phyloP scores from a whole-genome alignment of 1,140 invertebrate genomes.

The Belonocnema kinseyi region DNA sequence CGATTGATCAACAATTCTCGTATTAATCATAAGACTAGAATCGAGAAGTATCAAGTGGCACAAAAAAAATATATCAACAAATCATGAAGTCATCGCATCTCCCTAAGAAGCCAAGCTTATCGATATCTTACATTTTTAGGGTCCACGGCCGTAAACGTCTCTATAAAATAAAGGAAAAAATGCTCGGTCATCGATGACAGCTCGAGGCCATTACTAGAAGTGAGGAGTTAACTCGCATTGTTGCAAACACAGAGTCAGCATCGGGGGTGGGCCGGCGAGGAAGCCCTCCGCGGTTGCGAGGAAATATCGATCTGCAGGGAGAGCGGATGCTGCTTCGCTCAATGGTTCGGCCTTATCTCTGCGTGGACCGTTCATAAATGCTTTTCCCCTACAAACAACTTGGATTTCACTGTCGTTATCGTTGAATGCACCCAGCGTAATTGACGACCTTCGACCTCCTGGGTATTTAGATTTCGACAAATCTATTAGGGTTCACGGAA shows the following conservation, averaged over 20 bases:
- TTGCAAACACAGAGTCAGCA: slow-evolving; percentile 53
- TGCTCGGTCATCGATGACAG: slow-evolving; percentile 48
- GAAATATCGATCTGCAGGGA: slow-evolving; percentile 54
- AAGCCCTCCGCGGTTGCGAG: slow-evolving; percentile 53
- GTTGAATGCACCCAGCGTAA: slow-evolving; percentile 14
- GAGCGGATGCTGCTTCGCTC: slow-evolving; percentile 47
- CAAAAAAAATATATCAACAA: background rate
- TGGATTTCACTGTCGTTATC: slow-evolving; percentile 29
- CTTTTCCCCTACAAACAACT: slow-evolving; percentile 6
- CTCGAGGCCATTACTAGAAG: slow-evolving; percentile 42
- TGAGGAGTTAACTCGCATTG: slow-evolving; percentile 47
- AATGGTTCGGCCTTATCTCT: slow-evolving; percentile 50
- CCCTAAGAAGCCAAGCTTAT: background rate
- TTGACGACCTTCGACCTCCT: slow-evolving; percentile 20
- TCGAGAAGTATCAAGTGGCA: background rate
- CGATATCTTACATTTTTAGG: background rate
- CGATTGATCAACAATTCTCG: no score
- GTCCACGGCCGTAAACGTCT: background rate
- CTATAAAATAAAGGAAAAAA: slow-evolving; percentile 35
- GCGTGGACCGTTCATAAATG: background rate
- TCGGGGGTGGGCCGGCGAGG: slow-evolving; percentile 25
- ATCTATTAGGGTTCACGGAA: no score
- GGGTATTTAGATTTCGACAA: background rate
- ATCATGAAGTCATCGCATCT: background rate
- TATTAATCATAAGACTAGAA: background rate